Evolutionary conservation across 2,888 invertebrate genomes (phyloP).

Genomic region (Hanleya hanleyi): DNA sequence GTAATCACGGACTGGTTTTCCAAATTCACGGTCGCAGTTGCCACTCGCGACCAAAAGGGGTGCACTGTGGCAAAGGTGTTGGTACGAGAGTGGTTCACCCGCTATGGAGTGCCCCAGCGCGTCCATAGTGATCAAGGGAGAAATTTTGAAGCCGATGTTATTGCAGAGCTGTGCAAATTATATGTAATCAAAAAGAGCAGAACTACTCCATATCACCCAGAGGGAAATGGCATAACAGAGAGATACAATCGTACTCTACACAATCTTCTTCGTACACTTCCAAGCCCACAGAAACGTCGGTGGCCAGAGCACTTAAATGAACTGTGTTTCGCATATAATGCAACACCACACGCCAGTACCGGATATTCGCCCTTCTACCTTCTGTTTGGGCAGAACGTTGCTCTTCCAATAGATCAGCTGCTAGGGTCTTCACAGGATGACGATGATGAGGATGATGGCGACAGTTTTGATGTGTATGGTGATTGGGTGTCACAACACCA

Average conservation of each 20-base stretch:
- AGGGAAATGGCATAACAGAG: slow-evolving; percentile 16
- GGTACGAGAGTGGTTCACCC: too few relatives aligned
- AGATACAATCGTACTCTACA: slow-evolving; percentile 24
- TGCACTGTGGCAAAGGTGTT: slow-evolving; percentile 11
- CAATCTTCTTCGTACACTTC: slow-evolving; percentile 13
- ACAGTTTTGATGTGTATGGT: too few relatives aligned
- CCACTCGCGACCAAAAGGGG: slow-evolving; percentile 19
- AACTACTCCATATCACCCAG: slow-evolving; percentile 27
- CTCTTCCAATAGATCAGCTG: slow-evolving; percentile 19
- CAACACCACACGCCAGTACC: slow-evolving; percentile 14
- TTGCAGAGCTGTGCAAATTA: slow-evolving; percentile 23
- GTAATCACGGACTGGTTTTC: too few relatives aligned
- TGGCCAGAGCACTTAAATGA: slow-evolving; percentile 1
- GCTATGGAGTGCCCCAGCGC: slow-evolving; percentile 17
- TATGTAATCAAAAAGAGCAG: slow-evolving; percentile 18
- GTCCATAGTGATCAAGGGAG: slow-evolving; percentile 24
- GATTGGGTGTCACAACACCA: too few relatives aligned
- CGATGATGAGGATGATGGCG: too few relatives aligned
- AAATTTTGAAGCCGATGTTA: slow-evolving; percentile 11
- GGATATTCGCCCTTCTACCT: slow-evolving; percentile 17
- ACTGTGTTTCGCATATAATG: slow-evolving; percentile 14
- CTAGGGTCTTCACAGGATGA: too few relatives aligned
- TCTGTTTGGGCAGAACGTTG: slow-evolving; percentile 20
- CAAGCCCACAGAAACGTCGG: too few relatives aligned
- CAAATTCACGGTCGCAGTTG: too few relatives aligned